Conservation (phyloP, 2,888 invertebrate genomes). For the Apoda limacodes region DNA sequence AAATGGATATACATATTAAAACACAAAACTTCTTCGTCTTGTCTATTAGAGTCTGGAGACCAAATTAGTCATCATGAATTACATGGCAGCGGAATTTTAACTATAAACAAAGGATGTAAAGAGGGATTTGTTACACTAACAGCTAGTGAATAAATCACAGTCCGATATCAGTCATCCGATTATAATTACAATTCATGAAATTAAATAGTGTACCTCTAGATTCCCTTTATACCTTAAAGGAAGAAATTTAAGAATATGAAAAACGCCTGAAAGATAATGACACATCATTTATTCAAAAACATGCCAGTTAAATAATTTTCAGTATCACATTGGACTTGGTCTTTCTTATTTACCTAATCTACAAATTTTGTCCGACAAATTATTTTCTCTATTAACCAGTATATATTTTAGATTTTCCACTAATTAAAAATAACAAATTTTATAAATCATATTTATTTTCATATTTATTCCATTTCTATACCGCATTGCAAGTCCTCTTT, state of each 20-base stretch:
- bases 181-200: constrained; percentile 15
- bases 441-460: constrained; percentile 21
- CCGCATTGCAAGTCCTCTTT: constrained; percentile 22
- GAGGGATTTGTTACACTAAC: constrained; percentile 18
- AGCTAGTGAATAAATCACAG: constrained; percentile 11
- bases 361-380: constrained; percentile 1
- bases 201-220: constrained; percentile 18
- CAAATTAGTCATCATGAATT: constrained; percentile 14
- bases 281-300: too few relatives aligned
- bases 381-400: constrained; percentile 20
- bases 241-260: constrained; percentile 11
- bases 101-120: constrained; percentile 14
- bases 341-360: not conserved
- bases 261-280: constrained; percentile 7
- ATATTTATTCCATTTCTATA: constrained; percentile 23
- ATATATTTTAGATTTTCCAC: constrained; percentile 22
- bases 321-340: constrained; percentile 6
- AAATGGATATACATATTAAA: constrained; percentile 18
- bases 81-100: constrained; percentile 15
- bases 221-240: constrained; percentile 10
- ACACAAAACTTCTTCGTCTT: constrained; percentile 11
- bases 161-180: constrained; percentile 17
- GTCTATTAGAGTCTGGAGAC: constrained; percentile 15
- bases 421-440: constrained; percentile 18
- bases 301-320: constrained; percentile 3